Evolutionary conservation across 2,888 invertebrate genomes (phyloP), one percentile per base, ranked within the genome.

Genomic region (Branchellion lobata): DNA sequence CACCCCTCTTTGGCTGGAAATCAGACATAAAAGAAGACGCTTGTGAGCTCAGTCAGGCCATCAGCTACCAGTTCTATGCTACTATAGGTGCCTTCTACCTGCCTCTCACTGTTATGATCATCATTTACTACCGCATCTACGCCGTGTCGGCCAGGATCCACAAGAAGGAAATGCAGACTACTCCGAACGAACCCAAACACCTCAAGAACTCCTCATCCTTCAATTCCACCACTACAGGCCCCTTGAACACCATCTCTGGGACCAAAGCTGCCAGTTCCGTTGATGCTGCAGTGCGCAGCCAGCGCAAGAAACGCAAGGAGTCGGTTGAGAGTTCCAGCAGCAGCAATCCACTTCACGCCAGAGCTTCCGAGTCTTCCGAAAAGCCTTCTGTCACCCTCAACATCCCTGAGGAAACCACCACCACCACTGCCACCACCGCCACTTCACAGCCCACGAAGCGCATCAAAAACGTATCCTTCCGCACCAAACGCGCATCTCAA

Each of bases 51-150:
- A 95, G 95, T 83, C 96, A 96, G 88, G 93, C 95, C 87, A 92
- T 95, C 87, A 93, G 93, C 82, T 98, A 98, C 88, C 98, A 98
- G 90, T 93, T 98, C 85, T 98, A 97, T 89, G 98, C 98, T 82
- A 90, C 90, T 21, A 84, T 90, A 51, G 87, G 94, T 84, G 85
- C 97, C 84, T 99, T 99, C 90, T 99, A 99, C 89, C 92, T 96
- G 85, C 98, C 98, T 18, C 90, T 97, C 82, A 91, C 93, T 83
- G 95, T 97, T 83, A 98, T 99, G 97, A 92, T 98, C 81, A 92
- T 95, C 84, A 95, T 99, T 69, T 98, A 99, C 89, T 95, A 94
- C 88, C 95, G 95, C 89, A 98, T 99, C 79, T 81, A 81, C 68
- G 79, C 78, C 61, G 81, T 81, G 47, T 81, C 82, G 34, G 84